Percentiles rank a stretch among this genome's conserved stretches.
phyloP scores from a whole-genome alignment of 1,140 invertebrate species.

The Diuraphis noxia region DNA sequence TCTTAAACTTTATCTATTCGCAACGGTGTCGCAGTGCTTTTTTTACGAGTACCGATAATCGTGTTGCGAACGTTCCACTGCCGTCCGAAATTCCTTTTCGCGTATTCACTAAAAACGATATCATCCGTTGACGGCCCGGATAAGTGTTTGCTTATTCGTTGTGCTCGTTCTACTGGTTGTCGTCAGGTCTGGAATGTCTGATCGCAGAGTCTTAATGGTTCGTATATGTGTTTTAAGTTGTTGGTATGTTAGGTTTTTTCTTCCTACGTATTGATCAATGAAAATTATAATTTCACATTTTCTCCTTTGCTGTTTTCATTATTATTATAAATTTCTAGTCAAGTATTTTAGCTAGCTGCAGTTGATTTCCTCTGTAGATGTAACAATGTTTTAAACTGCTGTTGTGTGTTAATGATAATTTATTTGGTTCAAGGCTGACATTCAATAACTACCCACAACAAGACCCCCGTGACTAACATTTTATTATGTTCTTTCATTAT shows the following conservation, averaged over 20 bases:
- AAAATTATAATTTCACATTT: neutral
- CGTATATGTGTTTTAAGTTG: neutral
- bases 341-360: too few species aligned
- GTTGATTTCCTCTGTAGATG: neutral
- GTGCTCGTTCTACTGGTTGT: neutral
- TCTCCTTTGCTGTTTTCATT: neutral
- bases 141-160: neutral
- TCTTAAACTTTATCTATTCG: slow-evolving; percentile 5
- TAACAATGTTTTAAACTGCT: neutral
- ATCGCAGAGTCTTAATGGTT: neutral
- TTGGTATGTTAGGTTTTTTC: neutral
- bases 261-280: neutral
- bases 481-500: slow-evolving; percentile 14
- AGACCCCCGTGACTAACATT: slow-evolving; percentile 30
- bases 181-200: neutral
- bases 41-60: slow-evolving; percentile 22
- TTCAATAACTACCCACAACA: slow-evolving; percentile 6
- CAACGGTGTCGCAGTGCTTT: slow-evolving; percentile 24
- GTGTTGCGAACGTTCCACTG: neutral
- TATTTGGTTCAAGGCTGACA: slow-evolving; percentile 30
- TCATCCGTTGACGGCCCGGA: neutral
- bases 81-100: neutral
- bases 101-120: neutral
- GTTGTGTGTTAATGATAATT: neutral
- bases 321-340: neutral